Conservation (phyloP, 2,888 invertebrate species). For the Calliopum simillimum region DNA sequence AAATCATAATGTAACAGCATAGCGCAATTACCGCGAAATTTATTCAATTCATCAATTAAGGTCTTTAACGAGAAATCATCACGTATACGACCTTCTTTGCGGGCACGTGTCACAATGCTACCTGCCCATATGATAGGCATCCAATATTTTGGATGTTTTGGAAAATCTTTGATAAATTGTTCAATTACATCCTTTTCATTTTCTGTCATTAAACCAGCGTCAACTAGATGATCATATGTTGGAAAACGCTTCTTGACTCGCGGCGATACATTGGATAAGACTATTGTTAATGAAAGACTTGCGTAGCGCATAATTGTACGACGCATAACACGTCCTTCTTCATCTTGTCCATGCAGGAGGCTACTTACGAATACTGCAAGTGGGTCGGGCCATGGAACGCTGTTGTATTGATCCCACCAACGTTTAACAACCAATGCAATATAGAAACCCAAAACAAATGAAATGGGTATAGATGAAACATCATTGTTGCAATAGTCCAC, state of each 20-base stretch:
- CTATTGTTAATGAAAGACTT: constrained; percentile 86
- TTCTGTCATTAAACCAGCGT: constrained; percentile 82
- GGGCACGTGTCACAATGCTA: constrained; percentile 85
- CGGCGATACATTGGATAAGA: constrained; percentile 86
- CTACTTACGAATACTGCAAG: constrained; percentile 85
- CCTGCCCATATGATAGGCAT: constrained; percentile 91
- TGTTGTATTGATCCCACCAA: constrained; percentile 89
- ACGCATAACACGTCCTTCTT: constrained; percentile 83
- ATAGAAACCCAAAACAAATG: constrained; percentile 94
- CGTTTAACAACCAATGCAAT: constrained; percentile 90
- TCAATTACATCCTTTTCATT: constrained; percentile 83
- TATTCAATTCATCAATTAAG: constrained; percentile 85
- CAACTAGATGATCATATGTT: constrained; percentile 83
- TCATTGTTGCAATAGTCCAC: constrained; percentile 85
- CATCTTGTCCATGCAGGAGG: constrained; percentile 84
- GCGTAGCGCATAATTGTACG: constrained; percentile 84
- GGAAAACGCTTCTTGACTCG: constrained; percentile 90
- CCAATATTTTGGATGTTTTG: constrained; percentile 89
- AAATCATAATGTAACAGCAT: constrained; percentile 80
- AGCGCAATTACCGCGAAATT: constrained; percentile 82
- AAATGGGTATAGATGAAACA: constrained; percentile 86
- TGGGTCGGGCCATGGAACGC: constrained; percentile 87
- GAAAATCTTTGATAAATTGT: constrained; percentile 81
- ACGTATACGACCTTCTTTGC: constrained; percentile 87
- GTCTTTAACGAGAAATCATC: constrained; percentile 94